Evolutionary conservation across 2,888 invertebrate genomes (phyloP), one percentile per base, ranked within the genome.

Genomic region (Calameuta pallipes): DNA sequence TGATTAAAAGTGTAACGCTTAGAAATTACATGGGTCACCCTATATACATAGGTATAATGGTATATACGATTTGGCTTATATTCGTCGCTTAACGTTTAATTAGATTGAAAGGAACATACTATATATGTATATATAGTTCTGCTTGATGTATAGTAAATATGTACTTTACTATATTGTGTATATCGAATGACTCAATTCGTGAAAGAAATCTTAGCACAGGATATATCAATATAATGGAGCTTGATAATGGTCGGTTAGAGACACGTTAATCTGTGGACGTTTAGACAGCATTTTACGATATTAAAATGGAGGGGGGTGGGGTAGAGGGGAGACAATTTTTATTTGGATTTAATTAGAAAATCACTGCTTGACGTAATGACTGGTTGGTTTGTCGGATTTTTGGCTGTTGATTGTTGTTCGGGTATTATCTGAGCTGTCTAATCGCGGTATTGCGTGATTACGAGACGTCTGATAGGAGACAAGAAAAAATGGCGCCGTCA

Each of bases 1-100:
- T 82, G 85, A 86, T 86, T 86, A 86, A 86, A 86, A 86, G 85
- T 79, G 71, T 76, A 76, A 80, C 77, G 77, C 37, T 77, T 86
- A 84, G 85, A 83, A 85, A 85, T 85, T 85, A 81, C 81, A 56
- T 76, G 75, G 75, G 70, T 74, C 78, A 76, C 75, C 77, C 73
- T 73, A 36, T 75, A 71, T 34, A 33, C 3, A 3, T 33, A 33
- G 33, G 9, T 9, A 33, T 9, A 56, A 56, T 56, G 23, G 23
- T 56, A 56, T 23, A 56, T 56, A 23, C 56, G 56, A 56, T 78
- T 75, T 71, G 69, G 35, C 74, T 34, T 74, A 33, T 37, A 33
- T 13, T 34, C 74, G 74, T 37, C 23, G 74, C 74, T 34, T 34
- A 36, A 30, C 74, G 30, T 37, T 56, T n/a, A 34, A 34, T 37